These are phyloP conservation scores for Paratilapia polleni DNA, from an alignment of 2,113 vertebrate species.

Conservation along the genomic window DNA sequence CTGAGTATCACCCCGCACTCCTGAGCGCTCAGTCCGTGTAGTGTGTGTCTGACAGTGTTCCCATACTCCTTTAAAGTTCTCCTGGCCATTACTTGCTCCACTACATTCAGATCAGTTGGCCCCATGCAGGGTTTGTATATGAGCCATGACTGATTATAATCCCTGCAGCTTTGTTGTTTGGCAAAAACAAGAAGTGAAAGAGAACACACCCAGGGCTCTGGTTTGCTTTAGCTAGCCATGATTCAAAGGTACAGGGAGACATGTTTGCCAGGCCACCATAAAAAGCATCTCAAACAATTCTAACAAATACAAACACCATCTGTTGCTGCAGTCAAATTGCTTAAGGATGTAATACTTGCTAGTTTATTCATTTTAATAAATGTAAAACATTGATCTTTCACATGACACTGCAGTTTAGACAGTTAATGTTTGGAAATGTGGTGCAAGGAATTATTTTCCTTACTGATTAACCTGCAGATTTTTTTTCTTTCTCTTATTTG, in stretches of 20 bases:
- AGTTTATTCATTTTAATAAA: not conserved
- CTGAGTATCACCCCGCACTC: conserved; percentile 16
- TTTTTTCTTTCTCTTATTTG: not conserved
- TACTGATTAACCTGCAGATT: not conserved
- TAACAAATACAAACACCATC: conserved; percentile 7
- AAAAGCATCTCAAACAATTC: conserved; percentile 1
- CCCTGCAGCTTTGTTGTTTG: conserved; percentile 38
- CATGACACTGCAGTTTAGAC: not conserved
- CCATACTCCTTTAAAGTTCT: not conserved
- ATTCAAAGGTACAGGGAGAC: not conserved
- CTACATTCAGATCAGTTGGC: not conserved
- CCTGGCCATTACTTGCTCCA: not conserved
- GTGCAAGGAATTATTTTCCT: not conserved
- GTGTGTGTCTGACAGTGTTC: not conserved
- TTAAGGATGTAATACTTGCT: not conserved
- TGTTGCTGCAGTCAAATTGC: not conserved
- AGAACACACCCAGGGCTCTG: conserved; percentile 16
- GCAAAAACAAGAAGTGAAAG: conserved; percentile 29
- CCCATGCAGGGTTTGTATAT: not conserved
- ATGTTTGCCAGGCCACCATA: not conserved
- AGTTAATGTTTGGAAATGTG: not conserved
- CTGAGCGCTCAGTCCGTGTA: not conserved
- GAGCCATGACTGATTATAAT: conserved; percentile 13
- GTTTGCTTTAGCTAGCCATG: not conserved
- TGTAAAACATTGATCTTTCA: not conserved